Base-by-base conservation (phyloP, 2,888 invertebrate genomes). In the Drosophila imparisetae region DNA sequence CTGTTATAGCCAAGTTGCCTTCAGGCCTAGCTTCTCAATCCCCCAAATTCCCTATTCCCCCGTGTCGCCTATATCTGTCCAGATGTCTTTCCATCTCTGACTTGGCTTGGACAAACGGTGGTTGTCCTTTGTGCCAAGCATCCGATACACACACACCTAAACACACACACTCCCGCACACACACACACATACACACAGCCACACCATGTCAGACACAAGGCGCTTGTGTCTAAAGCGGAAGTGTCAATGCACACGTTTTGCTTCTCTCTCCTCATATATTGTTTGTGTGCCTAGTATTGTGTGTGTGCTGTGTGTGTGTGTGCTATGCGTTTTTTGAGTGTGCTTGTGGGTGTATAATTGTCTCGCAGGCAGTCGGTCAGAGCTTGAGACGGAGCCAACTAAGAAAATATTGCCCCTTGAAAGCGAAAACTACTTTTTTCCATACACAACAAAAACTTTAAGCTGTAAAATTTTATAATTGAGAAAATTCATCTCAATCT, bases 221-320 rank as follows among this genome's bases (percentile, higher is more conserved):
- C 63, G 78, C 80, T 80, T 78, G 85, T 87, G 78, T 82, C 85
- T 87, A 75, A 87, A 76, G 89, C 89, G 86, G 86, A 86, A 89
- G 86, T 89, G 78, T 88, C 72, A 75, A 79, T 62, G 75, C 79
- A 86, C 69, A 88, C 76, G 79, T 88, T 75, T 73, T 73, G 63
- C 61, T 70, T 58, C 68, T n/a, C 53, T 49, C 18, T 30, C 27
- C 61, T 27, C 21, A 30, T 15, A 15, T 15, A 45, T 24, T 15
- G 24, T 45, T 10, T 34, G 40, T 58, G 34, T 54, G 11, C 11
- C 24, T n/a, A 13, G 6, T 24, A 36, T 57, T 71, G 40, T 68
- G 29, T 18, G 30, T 34, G 29, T 57, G 21, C 45, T 45, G n/a
- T 38, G 18, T 36, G 5, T 48, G 27, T 27, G 27, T 27, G 27